Percentiles rank a stretch among this genome's conserved stretches.
Conservation (phyloP, 1,140 invertebrate species). For the Pissodes strobi region DNA sequence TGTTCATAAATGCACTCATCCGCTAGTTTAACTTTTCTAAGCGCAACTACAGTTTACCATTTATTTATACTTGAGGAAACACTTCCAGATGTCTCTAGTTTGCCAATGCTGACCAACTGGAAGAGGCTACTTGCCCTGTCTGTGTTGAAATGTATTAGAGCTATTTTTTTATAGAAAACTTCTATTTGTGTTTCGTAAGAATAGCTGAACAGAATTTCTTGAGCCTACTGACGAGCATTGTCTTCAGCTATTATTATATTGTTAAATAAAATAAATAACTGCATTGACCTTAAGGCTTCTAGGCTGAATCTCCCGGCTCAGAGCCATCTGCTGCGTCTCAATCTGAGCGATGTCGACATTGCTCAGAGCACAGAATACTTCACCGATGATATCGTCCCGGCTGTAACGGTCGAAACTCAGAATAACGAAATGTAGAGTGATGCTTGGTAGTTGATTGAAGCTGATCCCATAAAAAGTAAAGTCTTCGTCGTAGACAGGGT, state of each 20-base stretch:
- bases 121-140: no score
- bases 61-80: no score
- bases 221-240: no score
- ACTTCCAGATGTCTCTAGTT: no score
- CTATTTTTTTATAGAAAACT: no score
- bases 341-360: conserved; percentile 78
- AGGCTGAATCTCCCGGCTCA: conserved; percentile 83
- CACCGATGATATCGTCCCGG: conserved; percentile 95
- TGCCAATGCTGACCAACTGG: no score
- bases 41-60: no score
- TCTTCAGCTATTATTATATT: neutral
- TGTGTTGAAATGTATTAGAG: no score
- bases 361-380: conserved; percentile 87
- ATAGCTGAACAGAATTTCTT: no score
- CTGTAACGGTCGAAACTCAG: conserved; percentile 97
- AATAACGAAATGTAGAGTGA: conserved; percentile 91
- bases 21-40: no score
- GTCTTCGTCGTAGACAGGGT: conserved; percentile 94
- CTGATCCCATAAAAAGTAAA: conserved; percentile 95
- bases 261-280: conserved; percentile 26
- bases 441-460: conserved; percentile 79
- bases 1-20: no score
- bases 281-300: conserved; percentile 78
- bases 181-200: no score
- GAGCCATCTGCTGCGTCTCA: conserved; percentile 75